Evolutionary conservation across 2,888 invertebrate genomes (phyloP).

Genomic region (Heliconius hortense): DNA sequence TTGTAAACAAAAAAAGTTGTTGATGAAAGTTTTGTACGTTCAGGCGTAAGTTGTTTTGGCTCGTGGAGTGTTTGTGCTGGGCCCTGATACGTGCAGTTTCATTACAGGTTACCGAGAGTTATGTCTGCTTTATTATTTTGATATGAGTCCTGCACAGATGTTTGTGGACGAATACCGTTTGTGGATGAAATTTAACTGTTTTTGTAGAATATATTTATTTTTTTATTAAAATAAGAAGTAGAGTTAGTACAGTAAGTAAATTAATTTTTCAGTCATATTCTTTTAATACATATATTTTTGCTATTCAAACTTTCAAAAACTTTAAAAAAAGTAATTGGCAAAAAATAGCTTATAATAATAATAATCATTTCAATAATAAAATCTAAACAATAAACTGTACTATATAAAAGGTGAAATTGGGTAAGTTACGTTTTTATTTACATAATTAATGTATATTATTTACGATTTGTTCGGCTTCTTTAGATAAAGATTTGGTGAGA

Average conservation of each 20-base stretch:
- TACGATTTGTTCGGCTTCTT: conserved; percentile 75
- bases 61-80: conserved; percentile 33
- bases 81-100: conserved; percentile 36
- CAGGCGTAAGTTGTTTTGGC: conserved; percentile 37
- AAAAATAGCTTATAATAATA: not conserved
- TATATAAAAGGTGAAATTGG: not conserved
- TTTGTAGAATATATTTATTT: not conserved
- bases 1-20: conserved; percentile 33
- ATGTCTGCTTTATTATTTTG: conserved; percentile 34
- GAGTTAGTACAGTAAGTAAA: not conserved
- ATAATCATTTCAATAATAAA: not conserved
- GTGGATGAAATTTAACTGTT: not conserved
- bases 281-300: not conserved
- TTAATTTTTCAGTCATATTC: not conserved
- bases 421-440: not conserved
- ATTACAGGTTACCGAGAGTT: conserved; percentile 40
- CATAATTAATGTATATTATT: conserved; percentile 74
- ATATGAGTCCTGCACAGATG: conserved; percentile 28
- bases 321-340: not conserved
- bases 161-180: not conserved
- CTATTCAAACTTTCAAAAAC: not conserved
- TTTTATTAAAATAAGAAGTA: not conserved
- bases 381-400: not conserved
- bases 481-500: conserved; percentile 66
- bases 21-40: conserved; percentile 39